A percentile compares a stretch with the other conserved stretches of the same genome.
Evolutionary conservation across 53 echinoderm and acorn worm genomes (phyloP).

Genomic region (Crossaster papposus): DNA sequence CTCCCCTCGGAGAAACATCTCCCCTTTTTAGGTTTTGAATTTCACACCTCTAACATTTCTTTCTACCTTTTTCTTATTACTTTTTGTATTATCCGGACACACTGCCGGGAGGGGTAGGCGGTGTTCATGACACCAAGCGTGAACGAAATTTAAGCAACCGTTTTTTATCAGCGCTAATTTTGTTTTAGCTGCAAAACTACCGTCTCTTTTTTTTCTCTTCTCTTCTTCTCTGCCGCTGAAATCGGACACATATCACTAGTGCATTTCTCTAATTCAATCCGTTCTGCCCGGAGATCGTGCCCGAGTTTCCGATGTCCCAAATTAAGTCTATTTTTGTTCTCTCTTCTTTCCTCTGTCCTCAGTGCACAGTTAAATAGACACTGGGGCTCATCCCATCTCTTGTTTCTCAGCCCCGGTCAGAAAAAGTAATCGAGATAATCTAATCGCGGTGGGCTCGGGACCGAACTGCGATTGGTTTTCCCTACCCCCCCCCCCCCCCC

Average conservation of each 20-base stretch:
- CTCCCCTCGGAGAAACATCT: not conserved
- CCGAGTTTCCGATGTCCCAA: constrained; percentile 51
- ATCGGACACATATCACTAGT: constrained; percentile 55
- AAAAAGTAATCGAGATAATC: constrained; percentile 62
- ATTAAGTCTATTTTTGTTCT: constrained; percentile 37
- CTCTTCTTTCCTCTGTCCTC: not conserved
- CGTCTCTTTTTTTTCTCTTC: too few species aligned
- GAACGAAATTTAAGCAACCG: constrained; percentile 61
- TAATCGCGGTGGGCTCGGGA: constrained; percentile 40
- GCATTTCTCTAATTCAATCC: constrained; percentile 49
- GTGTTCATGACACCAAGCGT: constrained; percentile 54
- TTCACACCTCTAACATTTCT: not conserved
- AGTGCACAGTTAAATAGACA: constrained; percentile 26
- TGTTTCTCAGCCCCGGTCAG: constrained; percentile 40
- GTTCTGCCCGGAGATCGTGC: constrained; percentile 47
- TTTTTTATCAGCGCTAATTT: constrained; percentile 63
- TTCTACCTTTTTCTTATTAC: constrained; percentile 19
- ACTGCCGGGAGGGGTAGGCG: constrained; percentile 35
- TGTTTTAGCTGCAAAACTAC: constrained; percentile 57
- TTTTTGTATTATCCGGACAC: not conserved
- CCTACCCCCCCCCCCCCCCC: constrained; percentile 24
- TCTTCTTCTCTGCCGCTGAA: constrained; percentile 41
- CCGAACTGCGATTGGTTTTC: constrained; percentile 53
- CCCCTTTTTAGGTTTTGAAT: constrained; percentile 26
- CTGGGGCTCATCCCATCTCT: constrained; percentile 55